phyloP scores from a whole-genome alignment of 1,140 invertebrate genomes.

The Leptinotarsa lineolata region DNA sequence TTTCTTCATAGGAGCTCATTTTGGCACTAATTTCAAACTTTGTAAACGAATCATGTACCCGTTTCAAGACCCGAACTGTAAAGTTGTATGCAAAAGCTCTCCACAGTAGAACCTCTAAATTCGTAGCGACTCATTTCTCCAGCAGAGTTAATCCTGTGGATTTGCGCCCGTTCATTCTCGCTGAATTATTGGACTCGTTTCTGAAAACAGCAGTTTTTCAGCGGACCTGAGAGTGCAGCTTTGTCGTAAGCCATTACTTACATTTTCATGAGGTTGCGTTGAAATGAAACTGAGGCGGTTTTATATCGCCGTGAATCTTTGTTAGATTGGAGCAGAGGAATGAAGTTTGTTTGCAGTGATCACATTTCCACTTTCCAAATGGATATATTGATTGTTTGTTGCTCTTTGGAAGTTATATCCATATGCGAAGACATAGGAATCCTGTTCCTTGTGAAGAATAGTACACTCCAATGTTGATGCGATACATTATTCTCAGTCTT shows the following conservation, averaged over 20 bases:
- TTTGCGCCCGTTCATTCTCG: not conserved
- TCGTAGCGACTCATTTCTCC: not conserved
- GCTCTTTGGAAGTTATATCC: not conserved
- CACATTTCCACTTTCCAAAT: not conserved
- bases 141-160: not conserved
- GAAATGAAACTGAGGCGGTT: not conserved
- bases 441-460: too few relatives aligned
- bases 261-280: not conserved
- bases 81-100: not conserved
- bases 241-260: constrained; percentile 1
- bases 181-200: not conserved
- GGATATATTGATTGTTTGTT: not conserved
- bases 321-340: not conserved
- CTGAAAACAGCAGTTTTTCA: constrained; percentile 5
- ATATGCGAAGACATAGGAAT: too few relatives aligned
- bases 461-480: too few relatives aligned
- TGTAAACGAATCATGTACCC: too few relatives aligned
- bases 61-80: not conserved
- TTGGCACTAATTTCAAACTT: too few relatives aligned
- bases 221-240: constrained; percentile 4
- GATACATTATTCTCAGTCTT: too few relatives aligned
- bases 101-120: not conserved
- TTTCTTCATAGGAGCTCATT: too few relatives aligned
- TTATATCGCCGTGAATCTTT: not conserved
- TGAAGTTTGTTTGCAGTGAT: not conserved